These are phyloP conservation scores for Sarcophaga variegata DNA, from an alignment of 2,888 invertebrate genomes.

Conservation along the genomic window DNA sequence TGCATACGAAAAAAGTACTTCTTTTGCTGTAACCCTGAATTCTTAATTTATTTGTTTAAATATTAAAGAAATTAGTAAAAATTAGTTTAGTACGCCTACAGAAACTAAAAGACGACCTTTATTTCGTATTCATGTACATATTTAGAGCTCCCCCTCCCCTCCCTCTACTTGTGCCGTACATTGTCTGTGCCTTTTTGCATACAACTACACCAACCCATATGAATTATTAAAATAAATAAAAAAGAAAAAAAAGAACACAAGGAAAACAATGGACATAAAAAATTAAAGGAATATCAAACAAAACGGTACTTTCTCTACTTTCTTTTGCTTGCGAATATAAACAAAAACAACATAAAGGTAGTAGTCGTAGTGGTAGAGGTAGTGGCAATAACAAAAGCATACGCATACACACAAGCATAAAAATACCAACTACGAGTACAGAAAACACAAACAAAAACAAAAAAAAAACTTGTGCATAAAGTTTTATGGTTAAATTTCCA, in stretches of 20 bases:
- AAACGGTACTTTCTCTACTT: no score
- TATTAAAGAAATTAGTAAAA: no score
- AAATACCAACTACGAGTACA: not conserved
- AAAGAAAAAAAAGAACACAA: no score
- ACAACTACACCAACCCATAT: no score
- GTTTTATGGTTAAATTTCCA: conserved; percentile 68
- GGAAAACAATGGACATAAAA: no score
- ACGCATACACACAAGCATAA: not conserved
- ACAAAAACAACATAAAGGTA: not conserved
- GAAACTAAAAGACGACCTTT: not conserved
- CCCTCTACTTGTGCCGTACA: not conserved
- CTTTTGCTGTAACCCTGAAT: not conserved
- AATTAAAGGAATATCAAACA: no score
- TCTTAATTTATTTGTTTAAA: no score
- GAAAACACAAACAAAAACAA: not conserved
- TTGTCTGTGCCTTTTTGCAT: not conserved
- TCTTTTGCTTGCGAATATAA: not conserved
- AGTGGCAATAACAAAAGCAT: not conserved
- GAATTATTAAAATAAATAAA: no score
- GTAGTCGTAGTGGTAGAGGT: not conserved
- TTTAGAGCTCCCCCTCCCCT: not conserved
- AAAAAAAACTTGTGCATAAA: not conserved
- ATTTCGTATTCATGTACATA: not conserved
- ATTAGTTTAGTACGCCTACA: not conserved
- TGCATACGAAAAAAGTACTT: not conserved